Evolutionary conservation across 2,888 invertebrate species (phyloP), one percentile per base, ranked within the genome.

Genomic region (Phymatocera aterrima): DNA sequence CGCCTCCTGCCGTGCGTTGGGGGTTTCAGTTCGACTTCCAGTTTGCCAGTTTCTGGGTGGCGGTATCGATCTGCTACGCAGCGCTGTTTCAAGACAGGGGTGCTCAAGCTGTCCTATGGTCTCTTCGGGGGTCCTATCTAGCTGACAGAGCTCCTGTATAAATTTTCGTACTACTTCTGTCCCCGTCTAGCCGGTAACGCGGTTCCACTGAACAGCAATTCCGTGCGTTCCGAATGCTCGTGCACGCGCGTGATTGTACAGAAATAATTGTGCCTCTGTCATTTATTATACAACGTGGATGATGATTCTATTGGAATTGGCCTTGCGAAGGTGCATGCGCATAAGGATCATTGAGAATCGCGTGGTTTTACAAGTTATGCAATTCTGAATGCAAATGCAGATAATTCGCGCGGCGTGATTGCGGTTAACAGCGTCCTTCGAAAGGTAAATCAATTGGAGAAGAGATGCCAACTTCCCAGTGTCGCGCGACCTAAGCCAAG

Each of bases 31-130:
- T 75, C 57, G 75, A 75, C 75, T 60, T 75, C 75, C 57, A 84
- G 86, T 87, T 86, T 87, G 86, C 86, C 57, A 84, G 86, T 87
- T 86, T 87, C 85, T 86, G 86, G 87, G 85, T 86, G 77, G 84
- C 83, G 82, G 83, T 85, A 88, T 88, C 87, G 88, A 88, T 88
- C 86, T 87, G 87, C 80, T 81, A 83, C 84, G 85, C 85, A 86
- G 85, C 86, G 86, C 87, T 86, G 85, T 87, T 87, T 85, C 84
- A 84, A 85, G 84, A 10, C 86, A 86, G 87, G 79, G 88, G 85
- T 83, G 85, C 88, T 87, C 88, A 88, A 84, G 83, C 57, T 68
- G 68, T 68, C 54, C 46, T 61, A 51, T n/a, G n/a, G 64, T 68
- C 15, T 72, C 54, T 34, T 31, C 12, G n/a, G 21, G 8, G 21